These are phyloP conservation scores for Dasysyrphus tricinctus DNA, from an alignment of 2,888 invertebrate species.

Conservation along the genomic window DNA sequence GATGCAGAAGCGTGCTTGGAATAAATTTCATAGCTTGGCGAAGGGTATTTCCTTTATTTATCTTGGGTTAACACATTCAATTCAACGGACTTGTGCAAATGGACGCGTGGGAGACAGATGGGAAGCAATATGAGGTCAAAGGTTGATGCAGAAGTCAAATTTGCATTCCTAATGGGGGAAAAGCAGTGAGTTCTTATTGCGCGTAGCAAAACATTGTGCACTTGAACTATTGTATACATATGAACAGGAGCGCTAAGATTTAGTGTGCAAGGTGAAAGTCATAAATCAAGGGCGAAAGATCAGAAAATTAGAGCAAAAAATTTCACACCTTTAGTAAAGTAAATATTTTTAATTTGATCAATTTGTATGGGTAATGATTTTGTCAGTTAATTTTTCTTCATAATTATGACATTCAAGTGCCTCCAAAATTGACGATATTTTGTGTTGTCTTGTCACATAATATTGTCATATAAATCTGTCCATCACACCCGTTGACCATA, in stretches of 20 bases:
- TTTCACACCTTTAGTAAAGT: no score
- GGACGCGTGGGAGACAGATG: conserved; percentile 12
- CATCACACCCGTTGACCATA: no score
- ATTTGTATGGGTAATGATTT: no score
- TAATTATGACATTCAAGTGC: no score
- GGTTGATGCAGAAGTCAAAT: conserved; percentile 40
- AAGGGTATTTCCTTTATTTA: conserved; percentile 54
- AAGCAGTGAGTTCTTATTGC: background rate
- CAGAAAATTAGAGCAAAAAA: background rate
- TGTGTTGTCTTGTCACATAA: no score
- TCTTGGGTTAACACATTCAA: conserved; percentile 49
- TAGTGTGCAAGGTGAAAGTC: background rate
- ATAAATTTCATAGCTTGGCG: conserved; percentile 54
- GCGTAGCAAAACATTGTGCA: conserved; percentile 4
- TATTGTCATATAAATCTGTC: no score
- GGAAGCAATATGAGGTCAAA: conserved; percentile 21
- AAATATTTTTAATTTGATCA: no score
- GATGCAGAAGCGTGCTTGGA: conserved; percentile 70
- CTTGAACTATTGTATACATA: conserved; percentile 4
- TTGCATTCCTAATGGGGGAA: background rate
- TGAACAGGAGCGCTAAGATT: background rate
- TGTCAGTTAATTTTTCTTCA: no score
- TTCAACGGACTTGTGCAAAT: conserved; percentile 24
- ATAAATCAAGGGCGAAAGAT: background rate
- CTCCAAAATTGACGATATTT: no score